Base-by-base conservation (phyloP, 2,888 invertebrate genomes). In the Choristoneura rosaceana region DNA sequence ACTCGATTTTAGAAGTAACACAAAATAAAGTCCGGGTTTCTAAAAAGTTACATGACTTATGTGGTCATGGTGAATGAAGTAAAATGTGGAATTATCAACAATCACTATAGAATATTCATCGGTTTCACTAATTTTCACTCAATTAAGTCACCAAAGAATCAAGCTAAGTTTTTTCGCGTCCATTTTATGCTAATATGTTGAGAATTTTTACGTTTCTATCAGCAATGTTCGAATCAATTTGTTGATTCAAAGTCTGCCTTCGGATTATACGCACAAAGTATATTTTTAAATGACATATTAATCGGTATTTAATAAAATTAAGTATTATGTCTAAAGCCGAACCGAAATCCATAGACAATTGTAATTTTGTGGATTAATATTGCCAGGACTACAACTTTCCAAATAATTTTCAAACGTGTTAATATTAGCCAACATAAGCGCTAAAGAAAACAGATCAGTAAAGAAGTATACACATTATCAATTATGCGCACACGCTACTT, bases 131-230 rank as follows among this genome's bases (percentile, higher is more conserved):
- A 50, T 52, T 59, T 64, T 45, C 68, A 68, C 41, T 73, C 58
- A 73, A 68, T 63, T 59, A 73, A 73, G 59, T 73, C 68, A 62
- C 43, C 17, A 4, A 55, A 55, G 25, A 68, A 64, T 60, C 64
- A 73, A 69, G 73, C 73, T 67, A 68, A 71, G 59, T 73, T 60
- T 73, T 68, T 73, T 64, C 69, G 73, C 73, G 73, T 73, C 73
- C 73, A 73, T 73, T 73, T 73, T 73, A 68, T 10, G 52, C 69
- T 15, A 14, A n/a, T 59, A 8, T 14, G 52, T 34, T n/a, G 17
- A 17, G 34, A 17, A 43, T 52, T 2, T 59, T 69, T 64, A 64
- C 68, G 50, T 52, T 59, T 34, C 8, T 63, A 52, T 47, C 4
- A 12, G 58, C 43, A 4, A n/a, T n/a, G 10, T 10, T 33, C 59